A percentile compares a stretch with the other conserved stretches of the same genome.
phyloP scores from a whole-genome alignment of 1,140 invertebrate genomes.

The Laodelphax striatellus region DNA sequence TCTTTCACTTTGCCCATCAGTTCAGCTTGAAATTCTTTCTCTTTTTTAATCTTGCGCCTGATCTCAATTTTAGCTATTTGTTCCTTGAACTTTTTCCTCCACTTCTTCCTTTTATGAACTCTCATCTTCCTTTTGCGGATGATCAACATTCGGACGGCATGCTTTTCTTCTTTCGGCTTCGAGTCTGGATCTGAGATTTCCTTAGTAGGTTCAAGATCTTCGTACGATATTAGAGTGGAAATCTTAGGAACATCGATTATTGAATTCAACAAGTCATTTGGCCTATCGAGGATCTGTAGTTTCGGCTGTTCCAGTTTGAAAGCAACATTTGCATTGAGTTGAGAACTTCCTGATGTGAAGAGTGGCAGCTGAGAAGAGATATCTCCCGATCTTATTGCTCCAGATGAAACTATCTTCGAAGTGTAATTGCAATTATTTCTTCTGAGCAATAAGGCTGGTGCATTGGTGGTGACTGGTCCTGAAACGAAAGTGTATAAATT shows the following conservation, averaged over 20 bases:
- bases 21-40: slow-evolving; percentile 61
- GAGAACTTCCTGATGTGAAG: no score
- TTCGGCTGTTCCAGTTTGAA: no score
- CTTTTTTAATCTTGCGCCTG: slow-evolving; percentile 53
- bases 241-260: slow-evolving; percentile 12
- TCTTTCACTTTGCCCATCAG: slow-evolving; percentile 53
- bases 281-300: no score
- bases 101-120: slow-evolving; percentile 68
- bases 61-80: slow-evolving; percentile 56
- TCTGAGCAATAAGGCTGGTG: no score
- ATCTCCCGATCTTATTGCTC: no score
- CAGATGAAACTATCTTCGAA: no score
- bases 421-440: no score
- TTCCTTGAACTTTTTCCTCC: slow-evolving; percentile 64
- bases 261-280: not conserved
- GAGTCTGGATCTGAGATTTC: slow-evolving; percentile 27
- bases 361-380: no score
- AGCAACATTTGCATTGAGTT: no score
- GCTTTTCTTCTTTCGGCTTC: slow-evolving; percentile 36
- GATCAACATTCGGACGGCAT: slow-evolving; percentile 58
- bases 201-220: slow-evolving; percentile 19
- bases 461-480: no score
- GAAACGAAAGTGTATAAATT: no score
- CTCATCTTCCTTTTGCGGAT: slow-evolving; percentile 76
- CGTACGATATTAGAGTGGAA: slow-evolving; percentile 1